These are phyloP conservation scores for Heteractis magnifica DNA, from an alignment of 92 coral and sea anemone species.

Conservation along the genomic window DNA sequence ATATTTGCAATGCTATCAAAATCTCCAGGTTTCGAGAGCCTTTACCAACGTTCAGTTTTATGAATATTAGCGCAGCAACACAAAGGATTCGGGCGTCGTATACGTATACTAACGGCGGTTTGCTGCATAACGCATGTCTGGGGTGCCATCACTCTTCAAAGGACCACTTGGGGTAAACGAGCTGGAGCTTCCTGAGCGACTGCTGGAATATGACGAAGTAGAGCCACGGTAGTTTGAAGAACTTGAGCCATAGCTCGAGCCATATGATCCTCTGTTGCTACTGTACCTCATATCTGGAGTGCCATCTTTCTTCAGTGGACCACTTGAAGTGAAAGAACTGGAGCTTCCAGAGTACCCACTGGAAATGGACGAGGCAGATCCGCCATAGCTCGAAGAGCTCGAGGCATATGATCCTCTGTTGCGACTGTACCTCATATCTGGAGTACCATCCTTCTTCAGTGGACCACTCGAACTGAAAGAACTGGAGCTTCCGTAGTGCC, in stretches of 20 bases:
- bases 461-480: slow-evolving; percentile 29
- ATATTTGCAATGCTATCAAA: no score
- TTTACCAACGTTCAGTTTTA: no score
- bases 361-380: background rate
- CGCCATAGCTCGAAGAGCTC: background rate
- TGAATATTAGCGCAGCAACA: no score
- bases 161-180: slow-evolving; percentile 17
- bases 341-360: background rate
- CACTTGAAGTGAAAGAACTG: slow-evolving; percentile 2
- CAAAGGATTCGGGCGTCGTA: no score
- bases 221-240: background rate
- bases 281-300: slow-evolving; percentile 62
- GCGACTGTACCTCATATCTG: slow-evolving; percentile 53
- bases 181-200: background rate
- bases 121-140: slow-evolving; percentile 45
- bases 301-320: slow-evolving; percentile 55
- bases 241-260: background rate
- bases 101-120: background rate
- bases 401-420: background rate
- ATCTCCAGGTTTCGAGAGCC: no score
- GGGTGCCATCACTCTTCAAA: slow-evolving; percentile 47
- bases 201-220: background rate
- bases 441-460: slow-evolving; percentile 53
- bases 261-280: background rate
- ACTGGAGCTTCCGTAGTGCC: background rate